Base-by-base conservation (phyloP, 1,140 invertebrate genomes). In the Arion vulgaris region DNA sequence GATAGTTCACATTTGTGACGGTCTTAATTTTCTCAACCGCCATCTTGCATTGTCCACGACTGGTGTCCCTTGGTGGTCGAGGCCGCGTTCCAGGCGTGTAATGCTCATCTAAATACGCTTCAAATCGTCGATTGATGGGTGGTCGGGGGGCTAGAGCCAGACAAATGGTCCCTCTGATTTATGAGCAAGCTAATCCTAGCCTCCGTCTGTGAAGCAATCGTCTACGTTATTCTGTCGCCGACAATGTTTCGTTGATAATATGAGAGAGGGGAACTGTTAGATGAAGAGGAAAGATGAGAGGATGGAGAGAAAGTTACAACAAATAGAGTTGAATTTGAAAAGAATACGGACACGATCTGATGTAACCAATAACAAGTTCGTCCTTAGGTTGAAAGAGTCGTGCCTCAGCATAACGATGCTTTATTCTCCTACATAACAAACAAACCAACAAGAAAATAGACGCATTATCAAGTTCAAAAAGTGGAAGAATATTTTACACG, bases 151-250 rank as follows among this genome's bases (percentile, higher is more conserved):
- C 53, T 45, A 28, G 13, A 36, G 41, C 66, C 39, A 80, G 78
- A 80, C 78, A 80, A 80, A 80, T 80, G 78, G 78, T 51, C 78
- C 68, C 26, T 80, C 71, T 80, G 78, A 80, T 80, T 80, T 80
- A 80, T 80, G 78, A 71, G 32, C 26, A 28, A n/a, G 39, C 4
- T 80, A 80, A 80, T 71, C 78, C 66, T n/a, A 7, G 28, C 62
- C 34, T 4, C 51, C 45, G 41, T 76, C 74, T 53, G 71, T 72
- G 34, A 13, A 45, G 38, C 38, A 23, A 41, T 39, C 68, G 19
- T 7, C 17, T 5, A 34, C 32, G 28, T 28, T 66, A n/a, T 66
- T 1, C 11, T 66, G n/a, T 5, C 62, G 7, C 62, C 32, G n/a
- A 32, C 62, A 13, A 66, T 28, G 2, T 34, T 23, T 5, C 7